Evolutionary conservation across 1,140 invertebrate genomes (phyloP).

Genomic region (Hyles euphorbiae): DNA sequence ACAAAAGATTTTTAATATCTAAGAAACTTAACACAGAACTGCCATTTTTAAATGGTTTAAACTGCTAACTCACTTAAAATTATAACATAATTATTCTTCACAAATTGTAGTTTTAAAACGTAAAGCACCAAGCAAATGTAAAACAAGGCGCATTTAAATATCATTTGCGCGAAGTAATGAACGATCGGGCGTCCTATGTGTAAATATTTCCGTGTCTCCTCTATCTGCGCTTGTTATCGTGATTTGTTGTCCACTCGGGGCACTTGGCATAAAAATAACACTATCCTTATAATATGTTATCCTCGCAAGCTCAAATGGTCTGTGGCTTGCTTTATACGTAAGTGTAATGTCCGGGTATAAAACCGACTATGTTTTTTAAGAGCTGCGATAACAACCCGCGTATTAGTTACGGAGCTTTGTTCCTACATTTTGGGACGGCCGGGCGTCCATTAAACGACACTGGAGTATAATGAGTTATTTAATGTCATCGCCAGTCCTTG

Average conservation of each 20-base stretch:
- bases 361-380: conserved; percentile 21
- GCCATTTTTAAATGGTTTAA: no score
- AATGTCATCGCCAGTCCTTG: no score
- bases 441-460: no score
- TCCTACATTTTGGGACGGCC: not conserved
- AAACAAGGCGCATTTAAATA: no score
- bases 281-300: conserved; percentile 41
- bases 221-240: conserved; percentile 57
- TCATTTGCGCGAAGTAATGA: no score
- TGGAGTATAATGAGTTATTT: no score
- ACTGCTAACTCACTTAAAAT: no score
- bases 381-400: conserved; percentile 17
- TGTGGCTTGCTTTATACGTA: conserved; percentile 35
- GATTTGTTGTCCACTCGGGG: conserved; percentile 54
- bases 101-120: no score
- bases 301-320: conserved; percentile 31
- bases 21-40: no score
- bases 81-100: no score
- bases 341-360: conserved; percentile 26
- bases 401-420: conserved; percentile 9
- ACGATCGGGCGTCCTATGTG: conserved; percentile 20
- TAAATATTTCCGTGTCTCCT: conserved; percentile 39
- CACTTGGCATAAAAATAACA: conserved; percentile 51
- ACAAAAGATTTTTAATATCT: no score
- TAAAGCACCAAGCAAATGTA: no score